Percentiles rank a stretch among this genome's conserved stretches.
Conservation (phyloP, 2,888 invertebrate genomes). For the Sminthurinus aureus region DNA sequence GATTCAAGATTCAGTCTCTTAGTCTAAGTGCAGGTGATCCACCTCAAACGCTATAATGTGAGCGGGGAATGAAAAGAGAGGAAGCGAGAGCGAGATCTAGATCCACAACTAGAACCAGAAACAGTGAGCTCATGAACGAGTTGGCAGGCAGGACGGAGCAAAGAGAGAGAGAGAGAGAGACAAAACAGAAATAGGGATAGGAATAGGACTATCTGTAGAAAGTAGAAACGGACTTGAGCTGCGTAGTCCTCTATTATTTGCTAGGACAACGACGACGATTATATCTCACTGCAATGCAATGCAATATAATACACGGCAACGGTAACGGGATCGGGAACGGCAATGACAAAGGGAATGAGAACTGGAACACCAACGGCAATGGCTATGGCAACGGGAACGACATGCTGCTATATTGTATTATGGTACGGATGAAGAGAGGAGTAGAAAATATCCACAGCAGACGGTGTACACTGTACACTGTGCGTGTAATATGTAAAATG, state of each 20-base stretch:
- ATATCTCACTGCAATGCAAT: not conserved
- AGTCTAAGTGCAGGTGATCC: constrained; percentile 9
- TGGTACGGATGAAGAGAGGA: too few species aligned
- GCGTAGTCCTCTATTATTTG: constrained; percentile 18
- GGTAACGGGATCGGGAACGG: too few species aligned
- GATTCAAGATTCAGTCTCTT: too few species aligned
- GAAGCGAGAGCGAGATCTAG: not conserved
- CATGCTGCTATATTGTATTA: too few species aligned
- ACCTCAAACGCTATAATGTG: constrained; percentile 15
- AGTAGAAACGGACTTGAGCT: constrained; percentile 16
- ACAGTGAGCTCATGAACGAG: not conserved
- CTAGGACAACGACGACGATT: not conserved
- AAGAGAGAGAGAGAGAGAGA: not conserved
- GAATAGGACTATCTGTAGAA: too few species aligned
- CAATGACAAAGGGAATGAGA: too few species aligned
- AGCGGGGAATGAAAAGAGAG: not conserved
- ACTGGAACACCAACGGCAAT: too few species aligned
- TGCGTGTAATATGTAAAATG: too few species aligned
- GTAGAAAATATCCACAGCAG: too few species aligned
- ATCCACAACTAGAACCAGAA: not conserved
- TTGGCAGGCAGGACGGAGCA: not conserved
- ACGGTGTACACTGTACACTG: too few species aligned
- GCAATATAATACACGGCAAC: too few species aligned
- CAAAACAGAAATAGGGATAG: not conserved
- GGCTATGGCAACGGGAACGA: too few species aligned